Evolutionary conservation across 1,140 invertebrate species (phyloP).

Genomic region (Apis mellifera): Amel_HAv3.1 CM009944.2:5014501-5015000

Average conservation of each 20-base stretch:
- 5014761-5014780: slow-evolving; percentile 64
- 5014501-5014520: slow-evolving; percentile 71
- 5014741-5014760: slow-evolving; percentile 63
- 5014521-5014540: slow-evolving; percentile 59
- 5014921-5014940: slow-evolving; percentile 54
- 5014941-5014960: slow-evolving; percentile 57
- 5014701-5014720: slow-evolving; percentile 67
- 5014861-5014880: slow-evolving; percentile 72
- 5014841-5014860: slow-evolving; percentile 70
- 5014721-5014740: slow-evolving; percentile 38
- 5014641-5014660: slow-evolving; percentile 47
- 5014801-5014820: slow-evolving; percentile 47
- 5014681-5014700: slow-evolving; percentile 61
- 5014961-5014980: slow-evolving; percentile 44
- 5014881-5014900: slow-evolving; percentile 41
- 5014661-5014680: slow-evolving; percentile 47
- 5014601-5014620: slow-evolving; percentile 67
- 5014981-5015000: slow-evolving; percentile 64
- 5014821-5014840: slow-evolving; percentile 50
- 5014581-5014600: background rate
- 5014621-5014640: slow-evolving; percentile 60
- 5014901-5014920: slow-evolving; percentile 72
- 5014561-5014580: background rate
- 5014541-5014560: slow-evolving; percentile 63
- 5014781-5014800: slow-evolving; percentile 59